phyloP scores from a whole-genome alignment of 2,888 invertebrate species.

The Lasioglossum marginatum region DNA sequence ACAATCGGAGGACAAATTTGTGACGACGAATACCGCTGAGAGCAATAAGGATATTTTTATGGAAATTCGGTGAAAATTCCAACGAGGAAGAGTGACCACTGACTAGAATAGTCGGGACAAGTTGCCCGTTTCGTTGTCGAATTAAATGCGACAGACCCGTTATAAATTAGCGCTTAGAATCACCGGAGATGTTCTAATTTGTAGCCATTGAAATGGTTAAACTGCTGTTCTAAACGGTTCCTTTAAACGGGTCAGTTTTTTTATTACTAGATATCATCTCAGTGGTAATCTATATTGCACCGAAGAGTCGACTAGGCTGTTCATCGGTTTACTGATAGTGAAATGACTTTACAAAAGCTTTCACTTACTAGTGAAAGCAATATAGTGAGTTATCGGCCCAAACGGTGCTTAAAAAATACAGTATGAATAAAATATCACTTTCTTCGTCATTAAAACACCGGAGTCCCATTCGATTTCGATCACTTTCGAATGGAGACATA shows the following conservation, averaged over 20 bases:
- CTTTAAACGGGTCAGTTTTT: not conserved
- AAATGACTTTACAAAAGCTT: not conserved
- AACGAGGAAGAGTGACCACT: not conserved
- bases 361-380: not conserved
- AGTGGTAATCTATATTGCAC: not conserved
- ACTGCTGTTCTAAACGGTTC: not conserved
- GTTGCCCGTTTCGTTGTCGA: not conserved
- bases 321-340: not conserved
- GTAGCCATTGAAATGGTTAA: not conserved
- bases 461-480: not conserved
- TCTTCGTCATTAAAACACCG: no score
- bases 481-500: not conserved
- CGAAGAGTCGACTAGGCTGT: not conserved
- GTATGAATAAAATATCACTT: no score
- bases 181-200: not conserved
- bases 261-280: not conserved
- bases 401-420: no score
- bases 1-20: not conserved
- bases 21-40: not conserved
- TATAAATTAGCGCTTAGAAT: not conserved
- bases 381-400: not conserved
- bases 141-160: not conserved
- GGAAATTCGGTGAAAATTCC: slow-evolving; percentile 4
- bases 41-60: not conserved
- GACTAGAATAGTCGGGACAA: not conserved